Percentiles rank a stretch among this genome's conserved stretches.
These are phyloP conservation scores for Mesocentrotus franciscanus DNA, from an alignment of 53 echinoderm and acorn worm genomes.

Conservation along the genomic window DNA sequence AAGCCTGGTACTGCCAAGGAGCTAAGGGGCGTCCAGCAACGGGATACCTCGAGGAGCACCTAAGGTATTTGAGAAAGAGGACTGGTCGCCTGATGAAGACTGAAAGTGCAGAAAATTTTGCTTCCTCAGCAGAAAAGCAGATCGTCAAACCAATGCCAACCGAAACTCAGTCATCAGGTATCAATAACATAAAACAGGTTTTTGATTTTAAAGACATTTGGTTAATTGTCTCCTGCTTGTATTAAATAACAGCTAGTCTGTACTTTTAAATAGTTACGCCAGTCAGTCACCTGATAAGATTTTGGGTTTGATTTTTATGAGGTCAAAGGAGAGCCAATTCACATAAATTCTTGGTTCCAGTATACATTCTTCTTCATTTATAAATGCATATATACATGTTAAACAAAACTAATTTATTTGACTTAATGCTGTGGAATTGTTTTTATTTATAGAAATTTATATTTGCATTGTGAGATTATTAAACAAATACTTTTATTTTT, in stretches of 20 bases:
- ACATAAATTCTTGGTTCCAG: conserved; percentile 15
- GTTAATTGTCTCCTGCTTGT: conserved; percentile 28
- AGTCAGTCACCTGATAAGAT: conserved; percentile 34
- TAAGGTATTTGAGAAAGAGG: no score
- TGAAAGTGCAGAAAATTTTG: conserved; percentile 24
- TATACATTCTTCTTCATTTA: conserved; percentile 9
- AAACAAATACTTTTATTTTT: conserved; percentile 12
- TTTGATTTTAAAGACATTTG: conserved; percentile 10
- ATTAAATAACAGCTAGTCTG: conserved; percentile 43
- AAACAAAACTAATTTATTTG: conserved; percentile 28
- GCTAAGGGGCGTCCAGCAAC: no score
- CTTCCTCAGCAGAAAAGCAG: conserved; percentile 26
- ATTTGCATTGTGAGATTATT: conserved; percentile 32
- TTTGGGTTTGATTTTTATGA: conserved; percentile 29
- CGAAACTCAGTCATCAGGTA: conserved; percentile 39
- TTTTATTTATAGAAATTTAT: conserved; percentile 37
- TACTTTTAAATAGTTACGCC: conserved; percentile 34
- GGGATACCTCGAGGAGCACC: no score
- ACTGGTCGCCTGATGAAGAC: no score
- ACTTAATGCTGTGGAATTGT: conserved; percentile 44
- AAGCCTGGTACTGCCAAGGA: no score
- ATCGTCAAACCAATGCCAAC: conserved; percentile 47
- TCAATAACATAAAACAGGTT: conserved; percentile 28
- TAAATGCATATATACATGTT: neutral
- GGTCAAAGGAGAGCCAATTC: conserved; percentile 27